These are phyloP conservation scores for Agrotis clavis DNA, from an alignment of 2,888 invertebrate genomes.

Conservation along the genomic window DNA sequence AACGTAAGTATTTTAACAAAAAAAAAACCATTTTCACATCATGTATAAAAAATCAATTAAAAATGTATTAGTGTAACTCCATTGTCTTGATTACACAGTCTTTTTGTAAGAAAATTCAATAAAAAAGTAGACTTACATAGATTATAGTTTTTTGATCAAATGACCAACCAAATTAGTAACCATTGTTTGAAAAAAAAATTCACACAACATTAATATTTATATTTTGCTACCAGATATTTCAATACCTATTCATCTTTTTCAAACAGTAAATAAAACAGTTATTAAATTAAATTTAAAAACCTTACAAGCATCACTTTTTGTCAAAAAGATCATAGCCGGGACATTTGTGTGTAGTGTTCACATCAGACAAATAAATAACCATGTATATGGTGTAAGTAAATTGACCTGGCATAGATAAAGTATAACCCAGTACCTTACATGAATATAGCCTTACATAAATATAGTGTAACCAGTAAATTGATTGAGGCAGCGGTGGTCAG, in stretches of 20 bases:
- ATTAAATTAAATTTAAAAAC: background rate
- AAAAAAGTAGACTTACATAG: background rate
- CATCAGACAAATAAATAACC: too few relatives aligned
- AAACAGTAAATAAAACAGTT: background rate
- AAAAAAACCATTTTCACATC: background rate
- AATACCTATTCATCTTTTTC: background rate
- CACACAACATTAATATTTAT: background rate
- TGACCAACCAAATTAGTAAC: background rate
- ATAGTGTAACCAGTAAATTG: background rate
- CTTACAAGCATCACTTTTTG: background rate
- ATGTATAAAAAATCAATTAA: background rate
- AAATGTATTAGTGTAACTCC: background rate
- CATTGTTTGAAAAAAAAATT: conserved; percentile 14
- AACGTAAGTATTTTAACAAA: conserved; percentile 12
- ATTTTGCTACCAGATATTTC: background rate
- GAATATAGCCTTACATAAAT: too few relatives aligned
- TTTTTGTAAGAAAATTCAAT: background rate
- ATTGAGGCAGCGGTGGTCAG: background rate
- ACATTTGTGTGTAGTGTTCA: background rate
- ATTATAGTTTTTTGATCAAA: background rate
- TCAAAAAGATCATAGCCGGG: background rate
- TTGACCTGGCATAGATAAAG: too few relatives aligned
- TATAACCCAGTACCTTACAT: background rate
- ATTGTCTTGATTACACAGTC: background rate
- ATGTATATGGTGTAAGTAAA: background rate